Percentiles rank a stretch among this genome's conserved stretches.
These are phyloP conservation scores for Cantharis lateralis DNA, from an alignment of 2,888 invertebrate species.

Conservation along the genomic window DNA sequence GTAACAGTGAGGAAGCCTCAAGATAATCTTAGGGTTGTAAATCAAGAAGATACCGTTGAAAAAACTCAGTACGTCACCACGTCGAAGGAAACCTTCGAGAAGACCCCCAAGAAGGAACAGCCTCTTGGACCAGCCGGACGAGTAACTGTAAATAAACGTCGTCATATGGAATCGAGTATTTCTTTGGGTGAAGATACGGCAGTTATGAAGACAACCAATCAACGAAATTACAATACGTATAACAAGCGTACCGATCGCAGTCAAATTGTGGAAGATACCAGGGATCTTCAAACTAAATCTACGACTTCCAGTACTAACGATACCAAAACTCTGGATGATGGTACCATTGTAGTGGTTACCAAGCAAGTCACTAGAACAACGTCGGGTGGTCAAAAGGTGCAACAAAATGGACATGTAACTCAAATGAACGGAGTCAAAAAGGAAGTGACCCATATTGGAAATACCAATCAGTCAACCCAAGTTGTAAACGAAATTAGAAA, in stretches of 20 bases:
- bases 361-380: slow-evolving; percentile 57
- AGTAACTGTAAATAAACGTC: slow-evolving; percentile 59
- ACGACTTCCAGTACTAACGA: slow-evolving; percentile 46
- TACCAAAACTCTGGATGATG: slow-evolving; percentile 58
- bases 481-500: slow-evolving; percentile 44
- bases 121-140: slow-evolving; percentile 56
- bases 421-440: slow-evolving; percentile 6
- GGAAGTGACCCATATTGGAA: slow-evolving; percentile 1
- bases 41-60: slow-evolving; percentile 56
- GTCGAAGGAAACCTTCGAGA: slow-evolving; percentile 59
- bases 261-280: slow-evolving; percentile 25
- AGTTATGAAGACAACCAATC: slow-evolving; percentile 62
- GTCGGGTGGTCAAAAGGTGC: slow-evolving; percentile 38
- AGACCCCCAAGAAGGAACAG: slow-evolving; percentile 61
- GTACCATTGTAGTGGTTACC: slow-evolving; percentile 59
- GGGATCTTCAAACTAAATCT: slow-evolving; percentile 49
- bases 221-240: slow-evolving; percentile 60
- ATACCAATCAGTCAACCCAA: neutral
- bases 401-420: slow-evolving; percentile 7
- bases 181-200: slow-evolving; percentile 63
- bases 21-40: slow-evolving; percentile 65
- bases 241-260: slow-evolving; percentile 36
- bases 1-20: slow-evolving; percentile 60
- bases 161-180: slow-evolving; percentile 71
- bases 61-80: slow-evolving; percentile 57